These are phyloP conservation scores for Lithodes maja DNA, from an alignment of 2,888 invertebrate genomes.

Conservation along the genomic window DNA sequence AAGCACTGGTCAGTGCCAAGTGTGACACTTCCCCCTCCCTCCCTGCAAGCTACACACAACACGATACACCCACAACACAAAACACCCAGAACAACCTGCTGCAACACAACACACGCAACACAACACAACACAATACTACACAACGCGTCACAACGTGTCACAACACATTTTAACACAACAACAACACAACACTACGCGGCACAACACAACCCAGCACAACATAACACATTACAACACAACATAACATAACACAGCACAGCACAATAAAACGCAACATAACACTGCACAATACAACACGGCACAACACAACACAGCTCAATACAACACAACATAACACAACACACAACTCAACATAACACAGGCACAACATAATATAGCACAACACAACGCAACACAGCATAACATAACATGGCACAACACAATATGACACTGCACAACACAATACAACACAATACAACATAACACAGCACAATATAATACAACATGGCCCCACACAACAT, in stretches of 20 bases:
- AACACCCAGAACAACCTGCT: not conserved
- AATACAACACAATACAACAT: not conserved
- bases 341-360: conserved; percentile 29
- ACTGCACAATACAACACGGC: conserved; percentile 25
- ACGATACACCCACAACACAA: too few species aligned
- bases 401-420: not conserved
- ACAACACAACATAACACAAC: conserved; percentile 28
- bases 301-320: conserved; percentile 37
- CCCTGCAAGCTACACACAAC: too few species aligned
- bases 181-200: conserved; percentile 32
- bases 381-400: not conserved
- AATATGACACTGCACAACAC: not conserved
- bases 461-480: not conserved
- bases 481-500: not conserved
- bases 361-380: conserved; percentile 31
- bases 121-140: conserved; percentile 25
- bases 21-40: too few species aligned
- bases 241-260: conserved; percentile 26
- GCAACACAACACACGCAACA: conserved; percentile 24
- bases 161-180: conserved; percentile 5
- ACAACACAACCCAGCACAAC: conserved; percentile 35
- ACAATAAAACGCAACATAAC: conserved; percentile 30
- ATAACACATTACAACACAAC: conserved; percentile 24
- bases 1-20: too few species aligned
- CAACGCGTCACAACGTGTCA: conserved; percentile 13